Percentiles rank a stretch among this genome's conserved stretches.
Evolutionary conservation across 2,113 vertebrate genomes (phyloP).

Genomic region (Phaethornis superciliosus): DNA sequence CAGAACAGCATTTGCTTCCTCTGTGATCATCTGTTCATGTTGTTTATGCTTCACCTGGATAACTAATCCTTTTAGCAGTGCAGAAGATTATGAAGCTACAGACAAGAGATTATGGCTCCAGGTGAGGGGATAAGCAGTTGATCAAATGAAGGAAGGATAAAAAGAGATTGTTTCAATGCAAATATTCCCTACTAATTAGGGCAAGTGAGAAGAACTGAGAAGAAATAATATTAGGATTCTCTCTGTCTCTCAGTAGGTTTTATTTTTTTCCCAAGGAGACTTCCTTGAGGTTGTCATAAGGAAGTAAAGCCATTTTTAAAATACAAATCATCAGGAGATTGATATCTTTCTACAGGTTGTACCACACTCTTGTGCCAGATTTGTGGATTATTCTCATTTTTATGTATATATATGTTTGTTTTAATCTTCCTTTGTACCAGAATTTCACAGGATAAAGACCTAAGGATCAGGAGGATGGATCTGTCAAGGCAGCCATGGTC

Average conservation of each 20-base stretch:
- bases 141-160: conserved; percentile 49
- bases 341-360: not conserved
- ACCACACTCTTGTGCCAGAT: not conserved
- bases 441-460: not conserved
- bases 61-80: conserved; percentile 40
- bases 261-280: not conserved
- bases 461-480: not conserved
- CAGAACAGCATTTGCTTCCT: not conserved
- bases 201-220: not conserved
- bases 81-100: conserved; percentile 41
- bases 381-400: not conserved
- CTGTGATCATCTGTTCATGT: conserved; percentile 19
- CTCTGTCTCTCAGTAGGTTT: not conserved
- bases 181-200: conserved; percentile 27
- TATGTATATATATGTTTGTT: not conserved
- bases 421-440: not conserved
- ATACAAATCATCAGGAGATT: not conserved
- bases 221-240: not conserved
- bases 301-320: not conserved
- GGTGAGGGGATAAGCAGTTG: conserved; percentile 55
- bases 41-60: conserved; percentile 56
- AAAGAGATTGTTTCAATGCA: conserved; percentile 57
- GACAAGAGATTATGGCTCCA: conserved; percentile 53
- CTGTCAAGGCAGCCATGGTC: not conserved
- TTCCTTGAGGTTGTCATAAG: not conserved